A percentile compares a stretch with the other conserved stretches of the same genome.
Evolutionary conservation across 2,113 vertebrate genomes (phyloP).

Genomic region (Dromiciops gliroides): DNA sequence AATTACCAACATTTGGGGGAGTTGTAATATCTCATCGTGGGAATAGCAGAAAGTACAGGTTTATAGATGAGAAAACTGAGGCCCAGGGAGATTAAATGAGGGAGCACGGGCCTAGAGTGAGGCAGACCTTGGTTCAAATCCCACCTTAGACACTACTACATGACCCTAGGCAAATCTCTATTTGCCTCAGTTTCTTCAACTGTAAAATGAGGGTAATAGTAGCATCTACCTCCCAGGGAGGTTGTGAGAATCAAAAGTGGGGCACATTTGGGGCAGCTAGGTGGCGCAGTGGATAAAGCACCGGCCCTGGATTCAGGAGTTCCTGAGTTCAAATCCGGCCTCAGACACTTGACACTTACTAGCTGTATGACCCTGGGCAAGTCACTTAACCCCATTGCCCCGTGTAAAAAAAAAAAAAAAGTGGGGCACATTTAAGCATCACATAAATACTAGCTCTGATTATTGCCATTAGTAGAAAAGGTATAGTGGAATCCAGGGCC

Average conservation of each 20-base stretch:
- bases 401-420: too few relatives aligned
- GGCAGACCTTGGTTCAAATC: background rate
- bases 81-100: background rate
- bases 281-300: too few relatives aligned
- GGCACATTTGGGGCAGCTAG: too few relatives aligned
- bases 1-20: background rate
- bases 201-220: background rate
- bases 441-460: background rate
- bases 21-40: background rate
- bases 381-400: too few relatives aligned
- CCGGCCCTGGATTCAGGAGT: too few relatives aligned
- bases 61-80: background rate
- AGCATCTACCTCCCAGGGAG: background rate
- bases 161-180: background rate
- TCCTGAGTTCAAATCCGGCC: too few relatives aligned
- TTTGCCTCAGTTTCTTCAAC: background rate
- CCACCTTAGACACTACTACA: background rate
- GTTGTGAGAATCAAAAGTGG: background rate
- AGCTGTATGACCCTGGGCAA: too few relatives aligned
- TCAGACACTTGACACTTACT: too few relatives aligned
- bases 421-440: background rate
- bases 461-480: background rate
- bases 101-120: background rate
- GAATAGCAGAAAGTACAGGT: background rate
- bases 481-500: background rate